Evolutionary conservation across 2,797 vertebrate species (phyloP).

Genomic region (Schizopygopsis pylzovi): DNA sequence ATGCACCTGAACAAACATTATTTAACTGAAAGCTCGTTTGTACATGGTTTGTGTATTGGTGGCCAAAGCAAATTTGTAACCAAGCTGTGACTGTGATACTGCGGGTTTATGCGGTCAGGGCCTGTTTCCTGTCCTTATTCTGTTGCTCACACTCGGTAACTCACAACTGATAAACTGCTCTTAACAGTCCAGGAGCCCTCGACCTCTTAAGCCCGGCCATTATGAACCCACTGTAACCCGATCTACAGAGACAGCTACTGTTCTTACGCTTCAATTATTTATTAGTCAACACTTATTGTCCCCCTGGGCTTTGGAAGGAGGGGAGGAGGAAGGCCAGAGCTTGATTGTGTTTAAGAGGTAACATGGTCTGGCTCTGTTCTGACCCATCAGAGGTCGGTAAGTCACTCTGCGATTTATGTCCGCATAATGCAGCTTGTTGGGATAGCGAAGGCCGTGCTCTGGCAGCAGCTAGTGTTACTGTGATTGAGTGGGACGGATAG

Average conservation of each 20-base stretch:
- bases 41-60: slow-evolving; percentile 13
- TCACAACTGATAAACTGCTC: slow-evolving; percentile 41
- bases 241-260: slow-evolving; percentile 79
- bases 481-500: slow-evolving; percentile 43
- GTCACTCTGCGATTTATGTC: slow-evolving; percentile 55
- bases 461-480: slow-evolving; percentile 41
- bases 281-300: slow-evolving; percentile 86
- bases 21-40: slow-evolving; percentile 43
- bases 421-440: slow-evolving; percentile 50
- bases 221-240: slow-evolving; percentile 73
- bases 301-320: slow-evolving; percentile 75
- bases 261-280: slow-evolving; percentile 88
- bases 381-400: slow-evolving; percentile 65
- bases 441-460: slow-evolving; percentile 22
- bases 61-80: slow-evolving; percentile 39
- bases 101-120: slow-evolving; percentile 47
- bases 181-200: slow-evolving; percentile 51
- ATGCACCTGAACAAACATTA: slow-evolving; percentile 34
- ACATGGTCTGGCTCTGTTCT: slow-evolving; percentile 73
- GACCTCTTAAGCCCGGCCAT: slow-evolving; percentile 63
- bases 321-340: slow-evolving; percentile 61
- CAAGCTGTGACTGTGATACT: slow-evolving; percentile 25
- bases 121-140: slow-evolving; percentile 51
- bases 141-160: slow-evolving; percentile 44
- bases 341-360: slow-evolving; percentile 82